Evolutionary conservation across 2,888 invertebrate species (phyloP).

Genomic region (Drosophila neonasuta): DNA sequence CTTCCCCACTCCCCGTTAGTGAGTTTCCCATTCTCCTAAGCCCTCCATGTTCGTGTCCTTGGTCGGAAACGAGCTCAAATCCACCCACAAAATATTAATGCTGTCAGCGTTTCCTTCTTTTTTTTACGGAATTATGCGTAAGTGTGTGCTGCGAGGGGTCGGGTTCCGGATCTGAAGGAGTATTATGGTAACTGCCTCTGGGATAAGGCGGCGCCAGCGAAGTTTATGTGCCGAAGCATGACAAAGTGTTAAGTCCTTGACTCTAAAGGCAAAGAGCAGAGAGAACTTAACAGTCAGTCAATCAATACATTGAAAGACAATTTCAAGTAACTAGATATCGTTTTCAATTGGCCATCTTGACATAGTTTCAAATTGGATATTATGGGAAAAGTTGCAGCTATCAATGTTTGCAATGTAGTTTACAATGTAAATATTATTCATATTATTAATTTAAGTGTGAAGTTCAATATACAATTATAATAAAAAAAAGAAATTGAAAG

Average conservation of each 20-base stretch:
- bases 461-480: too few relatives aligned
- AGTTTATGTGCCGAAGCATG: slow-evolving; percentile 57
- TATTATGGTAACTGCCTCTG: slow-evolving; percentile 28
- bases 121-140: slow-evolving; percentile 45
- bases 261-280: slow-evolving; percentile 13
- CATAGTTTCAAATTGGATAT: background rate
- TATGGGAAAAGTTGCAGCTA: background rate
- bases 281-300: background rate
- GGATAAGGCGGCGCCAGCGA: slow-evolving; percentile 58
- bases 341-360: slow-evolving; percentile 1
- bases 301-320: background rate
- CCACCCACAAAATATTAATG: slow-evolving; percentile 50
- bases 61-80: slow-evolving; percentile 24
- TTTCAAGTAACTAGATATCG: background rate
- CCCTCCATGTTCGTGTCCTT: slow-evolving; percentile 53
- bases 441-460: too few relatives aligned
- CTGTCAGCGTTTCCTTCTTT: slow-evolving; percentile 43
- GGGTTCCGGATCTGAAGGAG: slow-evolving; percentile 11
- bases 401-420: too few relatives aligned
- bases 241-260: slow-evolving; percentile 49
- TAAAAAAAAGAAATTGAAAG: too few relatives aligned
- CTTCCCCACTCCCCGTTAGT: slow-evolving; percentile 1
- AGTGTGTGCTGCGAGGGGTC: slow-evolving; percentile 11
- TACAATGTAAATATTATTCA: too few relatives aligned
- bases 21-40: background rate